phyloP scores from a whole-genome alignment of 2,113 vertebrate species.

The rabbit (Oryctolagus cuniculus) region DNA sequence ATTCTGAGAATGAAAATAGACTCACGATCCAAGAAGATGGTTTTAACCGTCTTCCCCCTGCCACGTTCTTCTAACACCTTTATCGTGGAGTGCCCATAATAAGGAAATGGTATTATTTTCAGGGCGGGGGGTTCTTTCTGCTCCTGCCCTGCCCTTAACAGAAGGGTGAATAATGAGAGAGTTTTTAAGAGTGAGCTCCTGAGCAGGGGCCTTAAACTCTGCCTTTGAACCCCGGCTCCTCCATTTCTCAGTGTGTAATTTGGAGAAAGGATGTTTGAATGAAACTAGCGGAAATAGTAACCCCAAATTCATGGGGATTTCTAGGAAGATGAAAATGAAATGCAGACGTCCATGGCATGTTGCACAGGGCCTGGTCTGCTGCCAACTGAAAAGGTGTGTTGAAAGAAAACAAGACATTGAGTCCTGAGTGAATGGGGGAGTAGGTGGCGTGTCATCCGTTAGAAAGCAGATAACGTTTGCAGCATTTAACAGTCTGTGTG shows the following conservation, averaged over 20 bases:
- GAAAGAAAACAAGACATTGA: not conserved
- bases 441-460: not conserved
- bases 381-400: not conserved
- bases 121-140: not conserved
- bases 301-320: not conserved
- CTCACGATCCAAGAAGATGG: not conserved
- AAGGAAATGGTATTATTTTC: not conserved
- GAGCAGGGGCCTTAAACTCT: not conserved
- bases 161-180: not conserved
- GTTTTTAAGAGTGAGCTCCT: not conserved
- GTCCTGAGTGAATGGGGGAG: not conserved
- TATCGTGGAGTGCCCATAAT: not conserved
- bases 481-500: not conserved
- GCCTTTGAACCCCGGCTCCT: not conserved
- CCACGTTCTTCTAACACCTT: not conserved
- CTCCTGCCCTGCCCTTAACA: not conserved
- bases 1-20: not conserved
- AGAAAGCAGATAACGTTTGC: not conserved
- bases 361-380: not conserved
- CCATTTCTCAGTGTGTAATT: not conserved
- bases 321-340: slow-evolving; percentile 1
- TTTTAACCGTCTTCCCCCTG: not conserved
- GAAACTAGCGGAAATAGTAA: not conserved
- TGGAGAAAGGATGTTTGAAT: not conserved
- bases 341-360: not conserved